These are phyloP conservation scores for Percopsis transmontana DNA, from an alignment of 2,113 vertebrate genomes.

Conservation along the genomic window DNA sequence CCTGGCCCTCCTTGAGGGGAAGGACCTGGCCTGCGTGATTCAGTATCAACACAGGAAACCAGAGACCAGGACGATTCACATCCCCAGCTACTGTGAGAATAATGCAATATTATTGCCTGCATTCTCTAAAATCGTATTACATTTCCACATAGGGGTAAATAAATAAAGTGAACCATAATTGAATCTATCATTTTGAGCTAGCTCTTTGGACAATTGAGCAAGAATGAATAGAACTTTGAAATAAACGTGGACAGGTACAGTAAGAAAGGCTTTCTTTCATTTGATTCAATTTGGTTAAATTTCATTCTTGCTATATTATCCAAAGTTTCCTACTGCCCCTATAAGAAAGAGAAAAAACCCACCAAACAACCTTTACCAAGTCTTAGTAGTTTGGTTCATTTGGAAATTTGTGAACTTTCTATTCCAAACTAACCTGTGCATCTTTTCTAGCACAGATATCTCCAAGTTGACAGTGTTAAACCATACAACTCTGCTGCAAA, in stretches of 20 bases:
- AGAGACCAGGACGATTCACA: slow-evolving; percentile 45
- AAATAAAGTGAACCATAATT: too few relatives aligned
- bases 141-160: too few relatives aligned
- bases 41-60: slow-evolving; percentile 26
- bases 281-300: too few relatives aligned
- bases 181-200: too few relatives aligned
- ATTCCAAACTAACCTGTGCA: not conserved
- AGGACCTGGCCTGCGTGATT: slow-evolving; percentile 65
- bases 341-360: too few relatives aligned
- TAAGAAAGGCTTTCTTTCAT: too few relatives aligned
- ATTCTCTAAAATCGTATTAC: too few relatives aligned
- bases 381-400: not conserved
- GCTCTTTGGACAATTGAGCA: too few relatives aligned
- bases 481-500: slow-evolving; percentile 51
- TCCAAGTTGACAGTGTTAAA: slow-evolving; percentile 68
- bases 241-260: too few relatives aligned
- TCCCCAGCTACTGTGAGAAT: slow-evolving; percentile 73
- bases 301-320: too few relatives aligned
- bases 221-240: too few relatives aligned
- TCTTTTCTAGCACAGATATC: slow-evolving; percentile 59
- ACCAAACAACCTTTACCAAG: not conserved
- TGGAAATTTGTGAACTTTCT: not conserved
- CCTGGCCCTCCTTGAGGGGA: slow-evolving; percentile 63
- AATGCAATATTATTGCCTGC: not conserved
- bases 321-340: too few relatives aligned